Base-by-base conservation (phyloP, 1,140 invertebrate genomes). In the Drosophila cardini region DNA sequence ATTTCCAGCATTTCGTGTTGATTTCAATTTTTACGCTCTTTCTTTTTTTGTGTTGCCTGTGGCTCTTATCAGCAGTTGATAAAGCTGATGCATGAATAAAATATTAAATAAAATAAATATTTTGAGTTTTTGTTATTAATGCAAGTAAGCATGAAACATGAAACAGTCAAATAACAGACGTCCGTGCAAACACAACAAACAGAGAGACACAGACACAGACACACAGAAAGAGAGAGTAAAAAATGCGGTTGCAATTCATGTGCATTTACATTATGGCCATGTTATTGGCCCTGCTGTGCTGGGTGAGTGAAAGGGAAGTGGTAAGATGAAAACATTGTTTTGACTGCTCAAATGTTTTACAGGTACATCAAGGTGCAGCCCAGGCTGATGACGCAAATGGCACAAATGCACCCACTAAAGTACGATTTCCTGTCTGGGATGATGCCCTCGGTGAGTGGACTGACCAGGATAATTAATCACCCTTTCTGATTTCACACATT, bases 401-500 rank as follows among this genome's bases (percentile, higher is more conserved):
- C 7, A 38, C 71, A 46, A 52, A 40, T 2, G n/a, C 50, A 4
- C 78, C 76, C 4, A 42, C 57, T 7, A 90, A 90, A 13, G 13
- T 8, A 0, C 42, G 57, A 8, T 76, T 90, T 73, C 83, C 87
- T 6, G 80, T 81, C 8, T 80, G 64, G 58, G 65, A 87, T 69
- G 73, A 87, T 73, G 82, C 72, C 6, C 43, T 53, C 4, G 78
- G 78, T n/a, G 80, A 83, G 21, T 78, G 62, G 65, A 62, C 38
- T n/a, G 64, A 52, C 16, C 46, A 34, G 45, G 40, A 61, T 40
- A 55, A 71, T 68, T 56, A 45, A 42, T 34, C 7, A 2, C 38
- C 6, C 15, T 57, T 15, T 50, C 11, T 38, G 38, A n/a, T 43
- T 30, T 7, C 3, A 32, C 38, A 18, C 2, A 32, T 34, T 34